Percentiles rank a stretch among this genome's conserved stretches.
These are phyloP conservation scores for Acanthosoma haemorrhoidale DNA, from an alignment of 2,888 invertebrate species.

Conservation along the genomic window DNA sequence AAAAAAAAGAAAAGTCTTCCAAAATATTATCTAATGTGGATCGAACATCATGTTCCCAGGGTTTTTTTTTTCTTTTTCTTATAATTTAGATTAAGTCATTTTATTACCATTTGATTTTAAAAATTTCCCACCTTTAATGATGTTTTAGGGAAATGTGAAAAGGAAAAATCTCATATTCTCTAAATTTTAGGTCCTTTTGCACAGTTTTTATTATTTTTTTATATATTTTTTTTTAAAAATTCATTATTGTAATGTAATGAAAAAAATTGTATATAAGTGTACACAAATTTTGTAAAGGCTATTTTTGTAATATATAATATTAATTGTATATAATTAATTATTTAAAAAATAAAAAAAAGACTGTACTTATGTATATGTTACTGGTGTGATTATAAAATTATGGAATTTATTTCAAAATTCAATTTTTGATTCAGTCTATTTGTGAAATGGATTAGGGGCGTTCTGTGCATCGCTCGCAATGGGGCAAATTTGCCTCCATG, in stretches of 20 bases:
- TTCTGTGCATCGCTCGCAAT: neutral
- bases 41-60: neutral
- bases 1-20: constrained; percentile 10
- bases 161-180: constrained; percentile 22
- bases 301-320: constrained; percentile 27
- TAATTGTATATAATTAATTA: constrained; percentile 23
- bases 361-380: constrained; percentile 37
- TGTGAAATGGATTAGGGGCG: neutral
- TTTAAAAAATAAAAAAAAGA: constrained; percentile 33
- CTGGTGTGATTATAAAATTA: constrained; percentile 29
- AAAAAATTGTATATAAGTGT: constrained; percentile 21
- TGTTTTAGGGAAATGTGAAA: constrained; percentile 20
- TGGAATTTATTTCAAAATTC: neutral
- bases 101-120: constrained; percentile 21
- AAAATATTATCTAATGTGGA: neutral
- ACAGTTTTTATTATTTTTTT: constrained; percentile 23
- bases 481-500: too few relatives aligned
- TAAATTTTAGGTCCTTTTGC: constrained; percentile 24
- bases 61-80: neutral
- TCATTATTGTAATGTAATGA: constrained; percentile 24
- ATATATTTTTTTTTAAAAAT: constrained; percentile 16
- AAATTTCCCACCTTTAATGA: constrained; percentile 26
- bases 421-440: neutral
- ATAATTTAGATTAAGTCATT: constrained; percentile 1
- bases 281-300: constrained; percentile 26